Evolutionary conservation across 2,797 vertebrate species (phyloP).

Genomic region (Cirrhinus molitorella): DNA sequence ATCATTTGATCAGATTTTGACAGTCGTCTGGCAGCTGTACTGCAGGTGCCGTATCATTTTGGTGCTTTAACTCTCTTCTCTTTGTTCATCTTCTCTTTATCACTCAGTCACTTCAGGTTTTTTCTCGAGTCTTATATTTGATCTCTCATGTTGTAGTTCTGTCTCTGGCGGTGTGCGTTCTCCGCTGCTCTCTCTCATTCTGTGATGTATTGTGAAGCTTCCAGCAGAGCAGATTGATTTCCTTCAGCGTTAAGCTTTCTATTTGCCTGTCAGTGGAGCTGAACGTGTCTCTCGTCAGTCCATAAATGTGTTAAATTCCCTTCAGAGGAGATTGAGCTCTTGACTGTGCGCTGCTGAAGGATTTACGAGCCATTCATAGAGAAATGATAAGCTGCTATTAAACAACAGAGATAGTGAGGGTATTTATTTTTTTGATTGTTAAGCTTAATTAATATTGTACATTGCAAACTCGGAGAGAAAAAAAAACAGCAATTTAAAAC

Average conservation of each 20-base stretch:
- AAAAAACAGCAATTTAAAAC: conserved; percentile 1
- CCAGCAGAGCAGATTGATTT: conserved; percentile 70
- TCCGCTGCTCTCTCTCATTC: conserved; percentile 62
- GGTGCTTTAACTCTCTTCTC: neutral
- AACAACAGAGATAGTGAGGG: conserved; percentile 3
- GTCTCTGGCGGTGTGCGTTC: conserved; percentile 47
- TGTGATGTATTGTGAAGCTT: conserved; percentile 69
- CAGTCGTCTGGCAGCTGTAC: conserved; percentile 6
- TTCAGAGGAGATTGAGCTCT: conserved; percentile 41
- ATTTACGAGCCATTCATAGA: conserved; percentile 15
- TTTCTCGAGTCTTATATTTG: conserved; percentile 31
- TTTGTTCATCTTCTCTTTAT: conserved; percentile 34
- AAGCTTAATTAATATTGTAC: conserved; percentile 26
- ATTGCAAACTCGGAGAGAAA: neutral
- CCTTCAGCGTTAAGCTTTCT: conserved; percentile 65
- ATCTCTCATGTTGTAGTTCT: conserved; percentile 5
- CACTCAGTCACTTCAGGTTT: conserved; percentile 14
- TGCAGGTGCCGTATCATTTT: neutral
- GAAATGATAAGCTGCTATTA: conserved; percentile 40
- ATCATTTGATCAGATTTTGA: conserved; percentile 12
- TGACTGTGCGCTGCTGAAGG: conserved; percentile 17
- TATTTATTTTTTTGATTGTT: conserved; percentile 33
- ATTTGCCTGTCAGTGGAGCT: conserved; percentile 71
- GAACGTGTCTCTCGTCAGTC: conserved; percentile 59
- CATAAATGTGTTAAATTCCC: conserved; percentile 66